A percentile compares a stretch with the other conserved stretches of the same genome.
These are phyloP conservation scores for Oxycera nigricornis DNA, from an alignment of 2,888 invertebrate species.

Conservation along the genomic window DNA sequence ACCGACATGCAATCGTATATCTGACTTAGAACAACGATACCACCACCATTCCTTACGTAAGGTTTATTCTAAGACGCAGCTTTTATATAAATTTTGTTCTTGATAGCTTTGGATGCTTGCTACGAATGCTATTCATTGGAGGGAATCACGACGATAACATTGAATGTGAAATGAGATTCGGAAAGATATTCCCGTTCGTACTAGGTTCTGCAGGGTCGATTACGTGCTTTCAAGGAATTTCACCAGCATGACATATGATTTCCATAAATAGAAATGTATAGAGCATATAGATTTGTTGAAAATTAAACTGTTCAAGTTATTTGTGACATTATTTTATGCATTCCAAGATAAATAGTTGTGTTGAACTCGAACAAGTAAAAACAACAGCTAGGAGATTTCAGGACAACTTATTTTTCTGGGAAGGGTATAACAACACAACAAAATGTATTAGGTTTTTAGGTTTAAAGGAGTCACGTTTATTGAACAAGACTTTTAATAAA, in stretches of 20 bases:
- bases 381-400: no score
- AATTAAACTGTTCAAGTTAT: neutral
- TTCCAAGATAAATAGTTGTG: neutral
- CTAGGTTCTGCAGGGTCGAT: neutral
- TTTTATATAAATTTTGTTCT: neutral
- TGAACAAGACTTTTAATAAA: no score
- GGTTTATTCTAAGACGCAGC: constrained; percentile 1
- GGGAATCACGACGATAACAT: constrained; percentile 13
- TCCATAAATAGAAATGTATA: neutral
- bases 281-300: neutral
- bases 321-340: neutral
- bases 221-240: neutral
- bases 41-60: neutral
- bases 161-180: constrained; percentile 17
- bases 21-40: neutral
- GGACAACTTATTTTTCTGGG: no score
- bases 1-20: neutral
- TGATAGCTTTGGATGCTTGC: neutral
- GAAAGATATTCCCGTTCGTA: neutral
- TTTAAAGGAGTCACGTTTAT: no score
- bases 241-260: neutral
- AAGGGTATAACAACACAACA: no score
- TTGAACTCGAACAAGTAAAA: neutral
- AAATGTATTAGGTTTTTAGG: no score
- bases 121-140: neutral